Percentiles rank a stretch among this genome's conserved stretches.
phyloP scores from a whole-genome alignment of 2,113 vertebrate species.

The Cololabis saira region DNA sequence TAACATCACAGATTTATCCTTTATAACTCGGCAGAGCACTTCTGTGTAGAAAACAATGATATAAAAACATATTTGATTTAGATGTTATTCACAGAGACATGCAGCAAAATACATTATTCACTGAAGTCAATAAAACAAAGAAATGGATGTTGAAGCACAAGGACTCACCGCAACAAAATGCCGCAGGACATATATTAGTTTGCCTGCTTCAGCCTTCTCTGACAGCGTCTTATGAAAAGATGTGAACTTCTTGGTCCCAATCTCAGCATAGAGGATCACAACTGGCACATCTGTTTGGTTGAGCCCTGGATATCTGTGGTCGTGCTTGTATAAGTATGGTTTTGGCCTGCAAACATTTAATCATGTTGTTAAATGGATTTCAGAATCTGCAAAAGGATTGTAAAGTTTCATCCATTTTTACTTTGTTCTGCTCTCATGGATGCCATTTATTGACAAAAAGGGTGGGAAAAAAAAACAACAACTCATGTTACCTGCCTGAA shows the following conservation, averaged over 20 bases:
- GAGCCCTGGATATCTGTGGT: slow-evolving; percentile 88
- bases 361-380: slow-evolving; percentile 16
- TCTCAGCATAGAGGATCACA: slow-evolving; percentile 93
- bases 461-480: background rate
- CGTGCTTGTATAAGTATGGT: slow-evolving; percentile 90
- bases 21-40: too few relatives aligned
- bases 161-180: slow-evolving; percentile 91
- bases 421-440: background rate
- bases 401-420: background rate
- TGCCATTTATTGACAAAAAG: background rate
- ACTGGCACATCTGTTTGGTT: slow-evolving; percentile 85
- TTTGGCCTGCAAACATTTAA: slow-evolving; percentile 82
- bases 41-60: too few relatives aligned
- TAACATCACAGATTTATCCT: too few relatives aligned
- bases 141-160: too few relatives aligned
- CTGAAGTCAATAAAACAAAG: slow-evolving; percentile 1
- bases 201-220: slow-evolving; percentile 84
- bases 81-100: background rate
- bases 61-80: too few relatives aligned
- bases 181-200: slow-evolving; percentile 90
- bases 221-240: slow-evolving; percentile 89
- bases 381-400: background rate
- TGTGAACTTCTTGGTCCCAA: slow-evolving; percentile 91
- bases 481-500: slow-evolving; percentile 85
- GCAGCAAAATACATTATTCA: background rate